Evolutionary conservation across 2,113 vertebrate species (phyloP).

Genomic region (Microtus richardsoni): DNA sequence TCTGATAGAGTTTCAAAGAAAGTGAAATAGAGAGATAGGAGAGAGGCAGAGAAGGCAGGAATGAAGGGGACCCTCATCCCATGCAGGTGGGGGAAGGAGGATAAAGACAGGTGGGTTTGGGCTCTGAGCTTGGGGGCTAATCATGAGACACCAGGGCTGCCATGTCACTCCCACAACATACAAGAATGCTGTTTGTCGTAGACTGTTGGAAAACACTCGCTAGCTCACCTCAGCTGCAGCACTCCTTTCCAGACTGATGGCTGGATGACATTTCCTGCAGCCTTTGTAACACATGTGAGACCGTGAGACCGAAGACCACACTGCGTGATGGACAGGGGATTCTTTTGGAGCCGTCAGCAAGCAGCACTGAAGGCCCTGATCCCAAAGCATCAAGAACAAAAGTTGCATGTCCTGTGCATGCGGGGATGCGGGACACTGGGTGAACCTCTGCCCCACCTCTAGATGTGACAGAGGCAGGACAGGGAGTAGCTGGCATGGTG

Average conservation of each 20-base stretch:
- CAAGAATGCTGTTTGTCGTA: background rate
- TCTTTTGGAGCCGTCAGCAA: slow-evolving; percentile 19
- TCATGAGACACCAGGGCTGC: fast-evolving
- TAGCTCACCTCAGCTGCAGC: background rate
- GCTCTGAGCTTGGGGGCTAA: too few species aligned
- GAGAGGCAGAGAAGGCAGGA: fast-evolving
- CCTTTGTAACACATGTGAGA: slow-evolving; percentile 53
- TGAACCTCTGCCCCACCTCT: background rate
- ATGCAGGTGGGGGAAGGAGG: fast-evolving
- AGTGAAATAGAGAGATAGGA: fast-evolving
- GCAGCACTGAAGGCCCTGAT: slow-evolving; percentile 13
- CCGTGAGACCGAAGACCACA: background rate
- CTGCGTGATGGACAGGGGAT: background rate
- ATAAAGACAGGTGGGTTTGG: fast-evolving
- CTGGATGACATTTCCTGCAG: slow-evolving; percentile 61
- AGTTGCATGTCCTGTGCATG: too few species aligned
- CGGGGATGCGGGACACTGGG: too few species aligned
- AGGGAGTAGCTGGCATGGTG: too few species aligned
- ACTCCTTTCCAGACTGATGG: background rate
- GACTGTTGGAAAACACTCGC: background rate
- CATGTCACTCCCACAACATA: fast-evolving
- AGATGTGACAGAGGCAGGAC: fast-evolving
- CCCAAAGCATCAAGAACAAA: background rate
- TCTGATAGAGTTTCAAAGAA: background rate
- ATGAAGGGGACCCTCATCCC: fast-evolving